Evolutionary conservation across 1,140 invertebrate species (phyloP).

Genomic region (Sycobia sp.): DNA sequence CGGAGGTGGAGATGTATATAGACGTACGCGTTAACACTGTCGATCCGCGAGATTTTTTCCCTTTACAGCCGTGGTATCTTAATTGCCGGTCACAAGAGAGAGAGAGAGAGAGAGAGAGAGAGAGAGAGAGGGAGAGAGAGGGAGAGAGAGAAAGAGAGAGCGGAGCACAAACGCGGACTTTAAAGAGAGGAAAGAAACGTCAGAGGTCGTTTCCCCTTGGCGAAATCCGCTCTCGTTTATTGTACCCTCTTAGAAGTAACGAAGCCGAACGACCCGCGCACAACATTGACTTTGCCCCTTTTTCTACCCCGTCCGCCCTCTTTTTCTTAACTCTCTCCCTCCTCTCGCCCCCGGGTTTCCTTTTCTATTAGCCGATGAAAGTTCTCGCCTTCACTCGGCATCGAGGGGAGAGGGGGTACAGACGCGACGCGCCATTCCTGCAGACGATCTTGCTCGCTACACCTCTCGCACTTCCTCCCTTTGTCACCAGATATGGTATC

Average conservation of each 20-base stretch:
- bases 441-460: background rate
- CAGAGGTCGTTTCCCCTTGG: background rate
- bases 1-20: too few relatives aligned
- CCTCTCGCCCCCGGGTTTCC: background rate
- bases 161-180: too few relatives aligned
- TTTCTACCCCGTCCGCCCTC: background rate
- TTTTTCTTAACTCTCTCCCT: background rate
- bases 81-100: too few relatives aligned
- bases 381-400: conserved; percentile 13
- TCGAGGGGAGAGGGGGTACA: too few relatives aligned
- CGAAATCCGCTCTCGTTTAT: conserved; percentile 21
- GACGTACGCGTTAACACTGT: too few relatives aligned
- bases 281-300: background rate
- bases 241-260: conserved; percentile 11
- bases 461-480: background rate
- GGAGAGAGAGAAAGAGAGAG: too few relatives aligned
- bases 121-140: too few relatives aligned
- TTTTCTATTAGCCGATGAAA: conserved; percentile 27
- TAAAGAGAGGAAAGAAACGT: background rate
- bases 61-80: too few relatives aligned
- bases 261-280: conserved; percentile 4
- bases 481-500: conserved; percentile 1
- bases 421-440: too few relatives aligned
- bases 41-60: too few relatives aligned
- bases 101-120: too few relatives aligned